Percentiles rank a stretch among this genome's conserved stretches.
These are phyloP conservation scores for Neodiprion pinetum DNA, from an alignment of 1,140 invertebrate species.

Conservation along the genomic window DNA sequence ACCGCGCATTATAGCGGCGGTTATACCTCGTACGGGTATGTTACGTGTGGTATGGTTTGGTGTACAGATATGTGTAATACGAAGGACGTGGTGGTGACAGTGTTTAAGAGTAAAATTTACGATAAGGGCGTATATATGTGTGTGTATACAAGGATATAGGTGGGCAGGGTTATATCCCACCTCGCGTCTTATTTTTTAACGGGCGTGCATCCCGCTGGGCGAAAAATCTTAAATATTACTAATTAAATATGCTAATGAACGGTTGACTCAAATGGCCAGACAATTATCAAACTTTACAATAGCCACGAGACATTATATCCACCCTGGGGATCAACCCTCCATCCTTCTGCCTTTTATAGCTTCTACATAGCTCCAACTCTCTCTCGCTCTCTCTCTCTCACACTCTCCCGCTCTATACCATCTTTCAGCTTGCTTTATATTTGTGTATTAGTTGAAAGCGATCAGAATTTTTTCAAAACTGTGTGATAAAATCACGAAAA, in stretches of 20 bases:
- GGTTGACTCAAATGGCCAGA: slow-evolving; percentile 55
- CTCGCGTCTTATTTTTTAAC: slow-evolving; percentile 3
- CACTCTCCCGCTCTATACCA: slow-evolving; percentile 30
- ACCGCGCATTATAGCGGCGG: no score
- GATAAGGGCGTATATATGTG: neutral
- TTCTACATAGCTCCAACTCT: slow-evolving; percentile 30
- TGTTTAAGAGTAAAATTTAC: neutral
- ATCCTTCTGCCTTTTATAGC: slow-evolving; percentile 26
- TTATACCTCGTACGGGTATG: no score
- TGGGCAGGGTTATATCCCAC: neutral
- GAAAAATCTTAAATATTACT: slow-evolving; percentile 61
- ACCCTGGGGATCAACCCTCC: slow-evolving; percentile 14
- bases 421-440: slow-evolving; percentile 27
- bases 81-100: neutral
- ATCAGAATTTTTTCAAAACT: neutral
- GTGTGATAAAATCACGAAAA: neutral
- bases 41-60: no score
- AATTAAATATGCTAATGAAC: slow-evolving; percentile 63
- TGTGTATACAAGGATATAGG: no score
- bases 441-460: slow-evolving; percentile 3
- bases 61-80: neutral
- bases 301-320: slow-evolving; percentile 34
- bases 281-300: slow-evolving; percentile 60
- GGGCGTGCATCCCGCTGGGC: slow-evolving; percentile 49
- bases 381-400: slow-evolving; percentile 20